These are phyloP conservation scores for Microctenopoma stevenorrisi DNA, from an alignment of 2,797 vertebrate species.

Conservation along the genomic window DNA sequence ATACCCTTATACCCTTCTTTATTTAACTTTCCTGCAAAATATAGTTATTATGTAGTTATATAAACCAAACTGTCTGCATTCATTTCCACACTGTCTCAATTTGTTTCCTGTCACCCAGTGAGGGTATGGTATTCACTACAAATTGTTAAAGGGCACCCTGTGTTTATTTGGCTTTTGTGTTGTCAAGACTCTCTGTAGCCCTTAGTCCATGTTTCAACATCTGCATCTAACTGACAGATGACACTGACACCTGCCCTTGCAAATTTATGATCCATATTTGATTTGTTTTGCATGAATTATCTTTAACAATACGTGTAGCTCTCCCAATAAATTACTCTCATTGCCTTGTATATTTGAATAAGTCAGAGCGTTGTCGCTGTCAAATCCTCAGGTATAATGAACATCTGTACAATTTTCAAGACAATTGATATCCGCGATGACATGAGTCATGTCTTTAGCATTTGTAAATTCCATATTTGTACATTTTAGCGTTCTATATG, in stretches of 20 bases:
- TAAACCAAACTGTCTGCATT: neutral
- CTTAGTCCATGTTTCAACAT: slow-evolving; percentile 26
- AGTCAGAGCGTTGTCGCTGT: no score
- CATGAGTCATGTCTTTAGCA: no score
- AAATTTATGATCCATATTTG: neutral
- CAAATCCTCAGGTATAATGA: no score
- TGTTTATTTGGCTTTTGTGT: slow-evolving; percentile 9
- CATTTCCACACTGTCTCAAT: neutral
- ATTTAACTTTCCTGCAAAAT: neutral
- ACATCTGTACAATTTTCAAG: no score
- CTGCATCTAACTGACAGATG: slow-evolving; percentile 22
- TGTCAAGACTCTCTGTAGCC: slow-evolving; percentile 4
- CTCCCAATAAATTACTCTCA: neutral
- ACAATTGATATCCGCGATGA: no score
- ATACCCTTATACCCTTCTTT: neutral
- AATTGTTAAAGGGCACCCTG: slow-evolving; percentile 29
- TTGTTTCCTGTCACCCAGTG: neutral
- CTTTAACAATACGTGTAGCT: neutral
- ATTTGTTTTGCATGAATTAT: neutral
- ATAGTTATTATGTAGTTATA: neutral
- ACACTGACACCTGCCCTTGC: neutral
- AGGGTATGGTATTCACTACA: neutral
- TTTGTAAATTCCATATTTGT: no score
- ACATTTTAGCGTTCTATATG: no score
- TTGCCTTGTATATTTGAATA: neutral